Percentiles rank a stretch among this genome's conserved stretches.
These are phyloP conservation scores for Ridgeia piscesae DNA, from an alignment of 1,140 invertebrate genomes.

Conservation along the genomic window DNA sequence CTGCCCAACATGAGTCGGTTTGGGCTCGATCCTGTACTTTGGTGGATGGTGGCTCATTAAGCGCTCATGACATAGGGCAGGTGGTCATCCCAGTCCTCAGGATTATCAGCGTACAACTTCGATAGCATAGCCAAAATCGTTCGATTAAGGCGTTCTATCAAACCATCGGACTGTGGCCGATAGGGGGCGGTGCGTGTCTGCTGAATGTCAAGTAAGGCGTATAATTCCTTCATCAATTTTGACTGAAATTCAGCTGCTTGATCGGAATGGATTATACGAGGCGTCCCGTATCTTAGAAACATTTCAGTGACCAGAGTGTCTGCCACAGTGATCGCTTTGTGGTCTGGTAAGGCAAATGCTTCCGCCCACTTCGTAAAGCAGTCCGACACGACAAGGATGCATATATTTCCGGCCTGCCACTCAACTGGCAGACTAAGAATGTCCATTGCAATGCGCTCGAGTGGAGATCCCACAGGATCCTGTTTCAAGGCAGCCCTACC, in stretches of 20 bases:
- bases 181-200: slow-evolving; percentile 31
- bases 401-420: not conserved
- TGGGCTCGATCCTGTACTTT: slow-evolving; percentile 35
- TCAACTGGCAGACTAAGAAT: slow-evolving; percentile 4
- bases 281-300: slow-evolving; percentile 49
- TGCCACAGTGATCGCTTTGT: slow-evolving; percentile 13
- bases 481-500: not conserved
- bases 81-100: slow-evolving; percentile 34
- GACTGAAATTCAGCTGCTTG: slow-evolving; percentile 42
- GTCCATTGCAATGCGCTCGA: slow-evolving; percentile 27
- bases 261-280: slow-evolving; percentile 47
- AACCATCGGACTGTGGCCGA: slow-evolving; percentile 32
- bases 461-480: slow-evolving; percentile 22
- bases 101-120: slow-evolving; percentile 34
- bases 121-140: slow-evolving; percentile 36
- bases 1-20: slow-evolving; percentile 34
- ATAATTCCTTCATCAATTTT: slow-evolving; percentile 31
- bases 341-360: not conserved
- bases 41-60: slow-evolving; percentile 34
- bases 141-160: slow-evolving; percentile 35
- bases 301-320: slow-evolving; percentile 38
- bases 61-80: slow-evolving; percentile 34
- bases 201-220: slow-evolving; percentile 29
- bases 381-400: slow-evolving; percentile 23
- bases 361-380: slow-evolving; percentile 28